Evolutionary conservation across 2,888 invertebrate species (phyloP).

Genomic region (Sarcophaga caerulescens): DNA sequence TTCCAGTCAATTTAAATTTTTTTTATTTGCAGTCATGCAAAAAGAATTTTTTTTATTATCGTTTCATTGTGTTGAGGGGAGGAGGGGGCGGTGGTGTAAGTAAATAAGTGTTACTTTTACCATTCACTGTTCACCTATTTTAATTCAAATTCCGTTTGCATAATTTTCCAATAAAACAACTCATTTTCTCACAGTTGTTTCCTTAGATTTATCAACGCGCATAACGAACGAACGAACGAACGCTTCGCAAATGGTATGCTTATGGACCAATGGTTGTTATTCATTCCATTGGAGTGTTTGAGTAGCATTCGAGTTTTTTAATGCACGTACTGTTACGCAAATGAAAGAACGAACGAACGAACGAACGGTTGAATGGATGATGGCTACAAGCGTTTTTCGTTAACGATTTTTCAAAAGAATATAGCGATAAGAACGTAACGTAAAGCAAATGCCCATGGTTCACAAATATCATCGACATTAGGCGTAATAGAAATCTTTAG

Average conservation of each 20-base stretch:
- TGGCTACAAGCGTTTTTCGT: constrained; percentile 37
- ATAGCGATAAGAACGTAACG: neutral
- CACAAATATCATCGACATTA: constrained; percentile 28
- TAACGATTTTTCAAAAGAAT: constrained; percentile 25
- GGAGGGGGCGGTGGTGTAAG: neutral
- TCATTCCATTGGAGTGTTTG: neutral
- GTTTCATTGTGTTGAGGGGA: neutral
- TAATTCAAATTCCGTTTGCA: constrained; percentile 65
- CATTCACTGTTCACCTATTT: constrained; percentile 24
- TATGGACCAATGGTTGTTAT: neutral
- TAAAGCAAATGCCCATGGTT: constrained; percentile 24
- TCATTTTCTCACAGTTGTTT: constrained; percentile 56
- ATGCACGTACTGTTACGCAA: constrained; percentile 53
- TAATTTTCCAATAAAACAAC: constrained; percentile 68
- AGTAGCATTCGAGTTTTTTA: constrained; percentile 1
- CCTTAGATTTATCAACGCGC: constrained; percentile 40
- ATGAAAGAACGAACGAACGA: constrained; percentile 31
- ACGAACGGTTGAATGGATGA: neutral
- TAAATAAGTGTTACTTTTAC: neutral
- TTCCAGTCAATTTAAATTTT: neutral
- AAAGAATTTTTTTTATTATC: neutral
- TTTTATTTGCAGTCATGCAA: neutral
- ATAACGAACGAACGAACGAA: neutral
- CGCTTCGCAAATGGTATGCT: neutral
- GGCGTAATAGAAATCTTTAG: constrained; percentile 4